Conservation (phyloP, 2,113 vertebrate species). For the Cynocephalus volans region DNA sequence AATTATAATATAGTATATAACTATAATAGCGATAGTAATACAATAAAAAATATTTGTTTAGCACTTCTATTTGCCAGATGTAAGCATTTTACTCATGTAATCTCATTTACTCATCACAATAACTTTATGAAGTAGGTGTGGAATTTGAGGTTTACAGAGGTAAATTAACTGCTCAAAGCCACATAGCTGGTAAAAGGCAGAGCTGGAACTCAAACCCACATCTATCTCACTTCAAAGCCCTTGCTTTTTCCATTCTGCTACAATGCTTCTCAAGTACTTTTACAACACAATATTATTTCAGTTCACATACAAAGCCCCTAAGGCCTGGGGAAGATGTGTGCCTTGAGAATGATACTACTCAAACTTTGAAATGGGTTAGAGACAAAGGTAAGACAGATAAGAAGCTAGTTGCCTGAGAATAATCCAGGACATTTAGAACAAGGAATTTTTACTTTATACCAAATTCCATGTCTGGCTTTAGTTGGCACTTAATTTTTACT, state of each 20-base stretch:
- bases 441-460: constrained; percentile 51
- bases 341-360: background rate
- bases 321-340: background rate
- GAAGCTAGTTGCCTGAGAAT: background rate
- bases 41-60: constrained; percentile 42
- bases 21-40: constrained; percentile 11
- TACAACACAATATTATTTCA: background rate
- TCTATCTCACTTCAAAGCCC: constrained; percentile 16
- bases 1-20: background rate
- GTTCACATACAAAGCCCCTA: background rate
- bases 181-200: constrained; percentile 18
- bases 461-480: background rate
- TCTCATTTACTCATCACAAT: constrained; percentile 56
- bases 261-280: background rate
- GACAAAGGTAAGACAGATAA: background rate
- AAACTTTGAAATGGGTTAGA: constrained; percentile 18
- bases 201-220: background rate
- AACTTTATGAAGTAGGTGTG: constrained; percentile 55
- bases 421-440: background rate
- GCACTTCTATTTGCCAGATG: constrained; percentile 38
- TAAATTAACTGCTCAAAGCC: constrained; percentile 56
- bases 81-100: constrained; percentile 39
- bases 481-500: constrained; percentile 15
- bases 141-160: constrained; percentile 4
- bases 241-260: background rate